Conservation (phyloP, 2,888 invertebrate species). For the Lagria hirta region DNA sequence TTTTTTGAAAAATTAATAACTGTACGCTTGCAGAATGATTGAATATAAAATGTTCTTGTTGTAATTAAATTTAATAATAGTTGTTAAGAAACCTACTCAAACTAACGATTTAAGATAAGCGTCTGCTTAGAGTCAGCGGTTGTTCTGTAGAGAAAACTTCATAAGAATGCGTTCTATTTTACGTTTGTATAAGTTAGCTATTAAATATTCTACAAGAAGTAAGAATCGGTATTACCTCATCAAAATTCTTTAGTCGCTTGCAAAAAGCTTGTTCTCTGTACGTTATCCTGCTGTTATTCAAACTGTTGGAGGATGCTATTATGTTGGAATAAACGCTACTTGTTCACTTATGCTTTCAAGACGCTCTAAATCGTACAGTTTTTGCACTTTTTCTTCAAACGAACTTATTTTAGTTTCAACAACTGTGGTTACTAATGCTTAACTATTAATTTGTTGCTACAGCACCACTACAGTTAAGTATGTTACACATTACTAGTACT, state of each 20-base stretch:
- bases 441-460: too few relatives aligned
- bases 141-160: constrained; percentile 4
- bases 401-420: too few relatives aligned
- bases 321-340: constrained; percentile 27
- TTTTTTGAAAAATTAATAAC: too few relatives aligned
- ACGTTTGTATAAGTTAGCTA: constrained; percentile 20
- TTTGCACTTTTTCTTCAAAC: constrained; percentile 12
- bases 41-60: too few relatives aligned
- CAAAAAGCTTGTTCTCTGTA: constrained; percentile 33
- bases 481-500: too few relatives aligned
- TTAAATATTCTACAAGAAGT: constrained; percentile 22
- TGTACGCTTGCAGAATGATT: too few relatives aligned
- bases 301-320: constrained; percentile 27
- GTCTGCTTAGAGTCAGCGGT: constrained; percentile 4
- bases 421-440: too few relatives aligned
- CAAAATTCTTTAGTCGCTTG: constrained; percentile 34
- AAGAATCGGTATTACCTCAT: constrained; percentile 32
- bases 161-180: constrained; percentile 15
- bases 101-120: constrained; percentile 13
- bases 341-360: constrained; percentile 26
- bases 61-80: constrained; percentile 9
- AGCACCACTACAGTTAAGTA: too few relatives aligned
- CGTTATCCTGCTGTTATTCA: constrained; percentile 34
- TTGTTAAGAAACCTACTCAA: constrained; percentile 10
- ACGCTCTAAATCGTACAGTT: constrained; percentile 17